Evolutionary conservation across 2,797 vertebrate genomes (phyloP).

Genomic region (Syndactyla subalaris): DNA sequence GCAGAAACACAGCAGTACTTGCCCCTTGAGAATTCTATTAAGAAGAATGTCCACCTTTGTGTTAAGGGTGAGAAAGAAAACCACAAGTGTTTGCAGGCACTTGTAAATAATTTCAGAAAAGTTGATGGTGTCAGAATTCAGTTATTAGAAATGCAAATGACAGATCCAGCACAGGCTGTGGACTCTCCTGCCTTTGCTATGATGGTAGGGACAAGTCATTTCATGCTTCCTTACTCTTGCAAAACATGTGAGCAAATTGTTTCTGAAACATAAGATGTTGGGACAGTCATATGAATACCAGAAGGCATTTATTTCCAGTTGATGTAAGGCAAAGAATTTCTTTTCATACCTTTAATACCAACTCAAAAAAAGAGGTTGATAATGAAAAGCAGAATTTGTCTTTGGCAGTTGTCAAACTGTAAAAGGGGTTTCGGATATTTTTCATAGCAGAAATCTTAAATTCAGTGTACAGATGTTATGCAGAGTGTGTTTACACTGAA

Average conservation of each 20-base stretch:
- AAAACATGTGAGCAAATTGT: neutral
- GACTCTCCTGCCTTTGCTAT: neutral
- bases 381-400: neutral
- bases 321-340: neutral
- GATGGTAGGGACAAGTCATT: constrained; percentile 1
- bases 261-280: constrained; percentile 33
- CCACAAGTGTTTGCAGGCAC: neutral
- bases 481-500: neutral
- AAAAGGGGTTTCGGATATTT: neutral
- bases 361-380: neutral
- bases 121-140: neutral
- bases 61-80: neutral
- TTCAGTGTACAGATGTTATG: neutral
- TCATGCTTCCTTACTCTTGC: constrained; percentile 12
- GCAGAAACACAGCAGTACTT: neutral
- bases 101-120: neutral
- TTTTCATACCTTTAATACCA: neutral
- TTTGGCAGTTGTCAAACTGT: neutral
- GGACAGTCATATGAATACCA: neutral
- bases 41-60: neutral
- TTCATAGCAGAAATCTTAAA: neutral
- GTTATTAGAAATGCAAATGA: neutral
- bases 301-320: constrained; percentile 6
- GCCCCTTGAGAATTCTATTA: neutral
- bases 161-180: neutral